These are phyloP conservation scores for Stercorarius parasiticus DNA, from an alignment of 2,113 vertebrate genomes.

Conservation along the genomic window DNA sequence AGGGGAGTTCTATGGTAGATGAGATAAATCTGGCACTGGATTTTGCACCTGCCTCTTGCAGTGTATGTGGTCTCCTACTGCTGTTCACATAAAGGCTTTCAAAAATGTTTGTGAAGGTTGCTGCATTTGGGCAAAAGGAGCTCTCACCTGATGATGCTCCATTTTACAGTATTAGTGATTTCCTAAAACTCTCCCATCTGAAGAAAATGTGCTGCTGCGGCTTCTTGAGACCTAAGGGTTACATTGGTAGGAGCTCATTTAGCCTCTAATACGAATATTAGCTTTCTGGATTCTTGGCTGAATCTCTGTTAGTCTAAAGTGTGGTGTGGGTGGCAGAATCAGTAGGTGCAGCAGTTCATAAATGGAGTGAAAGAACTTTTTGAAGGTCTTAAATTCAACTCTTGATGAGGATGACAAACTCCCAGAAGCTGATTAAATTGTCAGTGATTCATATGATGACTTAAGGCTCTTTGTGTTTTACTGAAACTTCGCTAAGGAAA, in stretches of 20 bases:
- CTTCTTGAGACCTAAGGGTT: neutral
- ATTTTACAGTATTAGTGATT: neutral
- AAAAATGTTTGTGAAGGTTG: neutral
- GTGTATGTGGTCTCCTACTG: neutral
- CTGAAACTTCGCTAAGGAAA: conserved; percentile 50
- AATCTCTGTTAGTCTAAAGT: conserved; percentile 11
- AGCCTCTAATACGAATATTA: neutral
- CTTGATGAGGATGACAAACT: conserved; percentile 64
- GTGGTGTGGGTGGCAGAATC: conserved; percentile 43
- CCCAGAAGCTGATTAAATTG: conserved; percentile 71
- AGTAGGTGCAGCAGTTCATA: conserved; percentile 34
- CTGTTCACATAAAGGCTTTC: neutral
- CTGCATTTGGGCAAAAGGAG: neutral
- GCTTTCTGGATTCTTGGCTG: conserved; percentile 5
- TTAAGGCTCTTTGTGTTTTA: conserved; percentile 47
- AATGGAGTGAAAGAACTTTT: conserved; percentile 41
- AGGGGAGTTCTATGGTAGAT: neutral
- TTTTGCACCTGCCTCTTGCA: neutral
- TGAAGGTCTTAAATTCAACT: conserved; percentile 52
- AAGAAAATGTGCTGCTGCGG: neutral
- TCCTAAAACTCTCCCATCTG: neutral
- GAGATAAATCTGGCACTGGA: neutral
- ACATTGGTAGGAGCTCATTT: neutral
- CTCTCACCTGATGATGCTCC: neutral
- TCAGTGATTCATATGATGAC: conserved; percentile 69